A percentile compares a stretch with the other conserved stretches of the same genome.
Evolutionary conservation across 2,113 vertebrate genomes (phyloP).

Genomic region (Spizaetus ornatus): DNA sequence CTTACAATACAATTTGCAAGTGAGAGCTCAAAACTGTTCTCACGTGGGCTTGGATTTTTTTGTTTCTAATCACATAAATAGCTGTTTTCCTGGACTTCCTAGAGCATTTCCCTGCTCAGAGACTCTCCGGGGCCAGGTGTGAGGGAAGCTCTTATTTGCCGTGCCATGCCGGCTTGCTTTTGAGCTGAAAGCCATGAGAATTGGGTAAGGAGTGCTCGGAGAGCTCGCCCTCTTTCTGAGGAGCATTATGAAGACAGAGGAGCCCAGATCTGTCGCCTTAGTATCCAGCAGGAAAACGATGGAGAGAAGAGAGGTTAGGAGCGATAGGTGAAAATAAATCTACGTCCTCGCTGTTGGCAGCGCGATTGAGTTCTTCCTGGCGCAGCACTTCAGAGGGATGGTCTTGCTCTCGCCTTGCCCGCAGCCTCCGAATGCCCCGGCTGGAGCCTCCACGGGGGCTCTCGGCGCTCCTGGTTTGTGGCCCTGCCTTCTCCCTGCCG

Average conservation of each 20-base stretch:
- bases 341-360: neutral
- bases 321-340: neutral
- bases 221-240: neutral
- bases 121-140: accelerated
- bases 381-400: accelerated
- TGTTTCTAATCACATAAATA: neutral
- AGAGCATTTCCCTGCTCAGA: neutral
- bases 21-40: neutral
- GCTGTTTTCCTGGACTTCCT: neutral
- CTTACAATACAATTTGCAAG: no score
- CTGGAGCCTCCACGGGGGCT: neutral
- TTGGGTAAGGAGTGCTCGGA: neutral
- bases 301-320: neutral
- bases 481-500: neutral
- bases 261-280: neutral
- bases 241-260: neutral
- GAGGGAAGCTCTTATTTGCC: neutral
- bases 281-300: neutral
- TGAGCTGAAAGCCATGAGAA: neutral
- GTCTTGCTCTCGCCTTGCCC: neutral
- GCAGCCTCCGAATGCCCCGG: neutral
- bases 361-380: neutral
- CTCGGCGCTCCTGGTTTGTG: neutral
- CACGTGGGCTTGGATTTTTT: neutral
- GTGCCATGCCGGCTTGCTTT: accelerated